Evolutionary conservation across 2,888 invertebrate genomes (phyloP), one percentile per base, ranked within the genome.

Genomic region (Plagiodera versicolora): DNA sequence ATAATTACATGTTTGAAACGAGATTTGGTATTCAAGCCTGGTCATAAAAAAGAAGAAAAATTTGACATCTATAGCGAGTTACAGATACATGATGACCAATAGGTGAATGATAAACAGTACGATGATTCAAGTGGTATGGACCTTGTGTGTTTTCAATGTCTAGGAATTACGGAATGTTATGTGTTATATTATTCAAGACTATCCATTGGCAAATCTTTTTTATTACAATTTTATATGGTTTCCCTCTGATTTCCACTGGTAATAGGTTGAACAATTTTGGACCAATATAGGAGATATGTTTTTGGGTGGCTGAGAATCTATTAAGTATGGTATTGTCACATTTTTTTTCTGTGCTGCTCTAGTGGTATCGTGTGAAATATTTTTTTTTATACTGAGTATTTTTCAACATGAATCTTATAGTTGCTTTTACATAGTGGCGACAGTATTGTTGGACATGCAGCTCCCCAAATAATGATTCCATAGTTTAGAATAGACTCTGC

Each of bases 261-360:
- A 16, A 45, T 2, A 45, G 18, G 45, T 18, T 45, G 45, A 45
- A 45, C 17, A 18, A 11, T 45, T 45, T 45, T 45, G 45, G 45
- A 45, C 17, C 45, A 45, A 8, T 45, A 14, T 45, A 45, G 14
- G 44, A 44, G 11, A 44, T 8, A 18, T 45, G 45, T 45, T 18
- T 45, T 45, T 45, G 45, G 18, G 45, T 45, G 18, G 45, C 45
- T 18, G 45, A 8, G 45, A 45, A 45, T 45, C 18, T 18, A 18
- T 16, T 16, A 10, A 45, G 6, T 18, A n/a, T n/a, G 45, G 16
- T 18, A 45, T 45, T 45, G 45, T 45, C 18, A 45, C 45, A 18
- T 45, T 45, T 18, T 45, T 45, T 9, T 45, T 45, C 44, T 44
- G 45, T 45, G 45, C 18, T 45, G 45, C 45, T 45, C 18, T 45